Evolutionary conservation across 2,888 invertebrate species (phyloP).

Genomic region (Atherix ibis): DNA sequence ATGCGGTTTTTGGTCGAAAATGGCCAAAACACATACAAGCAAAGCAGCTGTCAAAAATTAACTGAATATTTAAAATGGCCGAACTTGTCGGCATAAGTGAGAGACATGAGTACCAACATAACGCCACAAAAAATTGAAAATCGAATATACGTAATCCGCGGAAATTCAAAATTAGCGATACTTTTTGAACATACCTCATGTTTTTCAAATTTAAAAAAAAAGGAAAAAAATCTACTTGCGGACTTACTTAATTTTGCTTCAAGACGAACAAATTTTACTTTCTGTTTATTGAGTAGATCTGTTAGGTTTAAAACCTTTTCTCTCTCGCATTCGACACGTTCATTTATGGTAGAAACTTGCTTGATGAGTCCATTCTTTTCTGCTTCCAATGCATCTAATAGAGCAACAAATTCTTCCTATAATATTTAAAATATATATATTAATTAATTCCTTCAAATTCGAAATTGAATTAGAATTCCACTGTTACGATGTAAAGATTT

Average conservation of each 20-base stretch:
- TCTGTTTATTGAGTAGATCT: constrained; percentile 22
- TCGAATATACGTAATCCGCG: no score
- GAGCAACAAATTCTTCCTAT: constrained; percentile 26
- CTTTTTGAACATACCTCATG: no score
- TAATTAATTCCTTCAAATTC: background rate
- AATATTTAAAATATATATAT: constrained; percentile 1
- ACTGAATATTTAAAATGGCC: no score
- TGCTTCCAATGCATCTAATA: constrained; percentile 24
- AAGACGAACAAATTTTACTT: constrained; percentile 21
- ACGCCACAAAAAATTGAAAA: no score
- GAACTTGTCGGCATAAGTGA: no score
- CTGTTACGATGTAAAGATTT: no score
- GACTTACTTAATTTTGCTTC: constrained; percentile 22
- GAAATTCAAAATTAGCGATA: no score
- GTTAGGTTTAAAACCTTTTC: constrained; percentile 15
- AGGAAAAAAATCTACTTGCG: background rate
- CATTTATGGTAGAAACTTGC: constrained; percentile 18
- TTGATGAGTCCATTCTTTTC: constrained; percentile 24
- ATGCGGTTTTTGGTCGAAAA: no score
- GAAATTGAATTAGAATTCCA: background rate
- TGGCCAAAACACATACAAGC: no score
- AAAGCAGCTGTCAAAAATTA: no score
- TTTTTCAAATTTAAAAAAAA: background rate
- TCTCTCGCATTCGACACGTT: constrained; percentile 21
- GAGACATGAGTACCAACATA: no score